Percentiles rank a stretch among this genome's conserved stretches.
phyloP scores from a whole-genome alignment of 1,140 invertebrate species.

The Drusus annulatus region DNA sequence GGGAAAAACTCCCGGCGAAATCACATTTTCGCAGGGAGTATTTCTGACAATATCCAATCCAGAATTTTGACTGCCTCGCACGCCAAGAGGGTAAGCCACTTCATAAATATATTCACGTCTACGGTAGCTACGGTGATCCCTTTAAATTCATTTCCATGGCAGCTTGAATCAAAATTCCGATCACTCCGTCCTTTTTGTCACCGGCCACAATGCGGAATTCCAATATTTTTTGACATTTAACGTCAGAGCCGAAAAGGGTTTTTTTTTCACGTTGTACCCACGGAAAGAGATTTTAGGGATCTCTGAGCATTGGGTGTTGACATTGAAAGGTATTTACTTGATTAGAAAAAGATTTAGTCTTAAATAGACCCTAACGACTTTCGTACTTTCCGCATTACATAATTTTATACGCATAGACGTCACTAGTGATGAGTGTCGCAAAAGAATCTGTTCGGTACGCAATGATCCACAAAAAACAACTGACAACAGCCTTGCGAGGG shows the following conservation, averaged over 20 bases:
- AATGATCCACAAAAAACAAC: too few species aligned
- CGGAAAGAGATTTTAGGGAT: neutral
- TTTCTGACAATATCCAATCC: slow-evolving; percentile 10
- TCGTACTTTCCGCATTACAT: too few species aligned
- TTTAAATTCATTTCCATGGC: slow-evolving; percentile 30
- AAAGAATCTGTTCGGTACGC: too few species aligned
- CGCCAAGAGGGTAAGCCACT: slow-evolving; percentile 18
- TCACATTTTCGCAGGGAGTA: neutral
- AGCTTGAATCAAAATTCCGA: slow-evolving; percentile 25
- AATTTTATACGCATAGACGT: too few species aligned
- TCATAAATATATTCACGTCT: slow-evolving; percentile 35
- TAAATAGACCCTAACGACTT: too few species aligned
- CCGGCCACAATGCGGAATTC: slow-evolving; percentile 29
- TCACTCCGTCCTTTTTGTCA: slow-evolving; percentile 35
- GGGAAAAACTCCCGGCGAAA: too few species aligned
- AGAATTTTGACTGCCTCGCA: neutral
- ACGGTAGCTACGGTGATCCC: neutral
- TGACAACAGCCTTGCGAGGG: too few species aligned
- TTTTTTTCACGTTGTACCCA: neutral
- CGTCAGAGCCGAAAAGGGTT: slow-evolving; percentile 3
- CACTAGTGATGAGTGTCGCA: too few species aligned
- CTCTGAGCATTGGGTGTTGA: neutral
- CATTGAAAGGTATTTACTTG: neutral
- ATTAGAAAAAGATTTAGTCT: neutral
- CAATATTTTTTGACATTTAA: slow-evolving; percentile 39